Evolutionary conservation across 2,113 vertebrate species (phyloP), one percentile per base, ranked within the genome.

Genomic region (Melozone crissalis): DNA sequence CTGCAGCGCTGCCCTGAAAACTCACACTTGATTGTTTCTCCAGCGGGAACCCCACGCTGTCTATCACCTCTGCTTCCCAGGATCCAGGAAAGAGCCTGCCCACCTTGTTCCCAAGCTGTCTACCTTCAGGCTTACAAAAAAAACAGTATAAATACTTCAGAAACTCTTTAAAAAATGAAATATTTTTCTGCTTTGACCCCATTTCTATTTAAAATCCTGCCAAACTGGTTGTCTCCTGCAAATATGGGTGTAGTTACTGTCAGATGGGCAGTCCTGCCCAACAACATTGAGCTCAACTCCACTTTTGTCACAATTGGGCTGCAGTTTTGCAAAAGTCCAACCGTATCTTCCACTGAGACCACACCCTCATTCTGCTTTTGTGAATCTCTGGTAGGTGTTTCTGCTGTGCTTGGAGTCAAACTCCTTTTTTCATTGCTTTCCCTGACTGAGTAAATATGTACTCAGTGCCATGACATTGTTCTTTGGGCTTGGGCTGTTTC

Each of bases 11-110:
- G 21, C 59, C 51, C 35, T 58, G 41, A 67, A 49, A 89, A 77
- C 31, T 78, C 65, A 41, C 7, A 17, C 8, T 41, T 9, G 6
- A 12, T 89, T 15, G 15, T 33, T 87, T 59, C 33, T 75, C 20
- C 43, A 21, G 0, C 0, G 0, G 12, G 22, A 89, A 6, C 17
- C 23, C 43, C 35, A 31, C 15, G 13, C 5, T 0, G 0, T 23
- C 14, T 52, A 15, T 22, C 35, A 31, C 5, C 4, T 1, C 66
- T 39, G 21, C 52, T 83, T 79, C 43, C 66, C 43, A 37, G 33
- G 52, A 74, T 43, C 35, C 46, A 57, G 39, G 30, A 20, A 35
- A 79, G 33, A 73, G 16, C 73, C 35, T 69, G n/a, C 11, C 27
- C 14, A 2, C 28, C 31, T 59, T 63, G 23, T 24, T 87, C n/a